Base-by-base conservation (phyloP, 2,113 vertebrate species). In the Chionomys nivalis region DNA sequence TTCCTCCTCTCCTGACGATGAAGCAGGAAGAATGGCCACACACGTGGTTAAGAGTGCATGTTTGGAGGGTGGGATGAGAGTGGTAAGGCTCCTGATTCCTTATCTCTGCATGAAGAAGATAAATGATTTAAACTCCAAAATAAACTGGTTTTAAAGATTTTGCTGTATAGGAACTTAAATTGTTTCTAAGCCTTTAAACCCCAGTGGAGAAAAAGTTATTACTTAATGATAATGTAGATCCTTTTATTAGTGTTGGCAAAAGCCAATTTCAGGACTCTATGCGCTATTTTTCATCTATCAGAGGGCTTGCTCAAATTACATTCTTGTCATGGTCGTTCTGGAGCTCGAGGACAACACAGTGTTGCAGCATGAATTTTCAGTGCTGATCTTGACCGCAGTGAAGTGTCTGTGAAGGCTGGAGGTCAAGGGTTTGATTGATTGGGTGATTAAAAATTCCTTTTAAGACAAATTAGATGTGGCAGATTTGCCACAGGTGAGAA, bases 371-470 rank as follows among this genome's bases (percentile, higher is more conserved):
- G 94, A 96, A 97, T 95, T 96, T 96, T 86, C 93, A 63, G 21
- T 96, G 85, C 72, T 94, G 44, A 1, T 87, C 98, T 98, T 96
- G 97, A 97, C 94, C 78, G 66, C 61, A 81, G 85, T 65, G 6
- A 94, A 97, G 91, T 76, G 19, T 91, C 95, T 95, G 42, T 81
- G 87, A 90, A 96, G 78, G 81, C 94, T 95, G 44, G 97, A 97
- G 86, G 97, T 98, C 96, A 97, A 94, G 90, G 94, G 63, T 93
- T 21, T 97, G 88, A 98, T 95, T 97, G 91, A 96, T 97, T 96
- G 94, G 97, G 70, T 96, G 93, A 97, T 98, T 96, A 96, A 42
- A 97, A 97, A 31, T 97, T 97, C 93, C 39, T 94, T 97, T 93
- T 97, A 89, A 96, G 96, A 93, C 97, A 93, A 97, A 97, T 98